Percentiles rank a stretch among this genome's conserved stretches.
These are phyloP conservation scores for Oreochromis aureus DNA, from an alignment of 2,113 vertebrate genomes.

Conservation along the genomic window DNA sequence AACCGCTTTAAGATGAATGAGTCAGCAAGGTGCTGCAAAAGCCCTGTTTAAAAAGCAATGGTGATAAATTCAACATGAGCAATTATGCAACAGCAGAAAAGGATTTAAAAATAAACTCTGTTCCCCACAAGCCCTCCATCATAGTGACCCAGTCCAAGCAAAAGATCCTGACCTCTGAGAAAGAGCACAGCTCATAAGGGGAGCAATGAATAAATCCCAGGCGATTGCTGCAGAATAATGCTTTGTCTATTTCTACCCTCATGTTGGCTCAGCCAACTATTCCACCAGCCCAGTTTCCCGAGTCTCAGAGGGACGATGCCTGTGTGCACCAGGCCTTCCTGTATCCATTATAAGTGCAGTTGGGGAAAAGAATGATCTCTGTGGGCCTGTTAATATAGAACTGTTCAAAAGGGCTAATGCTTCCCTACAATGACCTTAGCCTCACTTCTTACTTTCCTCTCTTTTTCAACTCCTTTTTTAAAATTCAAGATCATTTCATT, in stretches of 20 bases:
- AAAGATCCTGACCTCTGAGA: slow-evolving; percentile 38
- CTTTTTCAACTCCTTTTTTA: neutral
- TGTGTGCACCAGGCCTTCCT: slow-evolving; percentile 22
- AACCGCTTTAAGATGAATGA: slow-evolving; percentile 15
- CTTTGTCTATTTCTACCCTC: slow-evolving; percentile 34
- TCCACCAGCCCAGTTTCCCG: slow-evolving; percentile 42
- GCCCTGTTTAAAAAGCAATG: slow-evolving; percentile 12
- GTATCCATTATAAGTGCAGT: slow-evolving; percentile 16
- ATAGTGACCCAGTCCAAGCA: slow-evolving; percentile 25
- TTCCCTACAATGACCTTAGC: neutral
- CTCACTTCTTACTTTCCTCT: neutral
- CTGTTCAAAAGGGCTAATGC: slow-evolving; percentile 6
- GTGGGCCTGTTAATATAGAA: slow-evolving; percentile 7
- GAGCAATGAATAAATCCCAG: slow-evolving; percentile 19
- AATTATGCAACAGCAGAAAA: slow-evolving; percentile 33
- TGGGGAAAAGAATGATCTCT: slow-evolving; percentile 8
- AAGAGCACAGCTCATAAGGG: neutral
- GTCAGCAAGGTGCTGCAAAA: slow-evolving; percentile 11
- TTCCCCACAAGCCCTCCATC: slow-evolving; percentile 5
- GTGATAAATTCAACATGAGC: slow-evolving; percentile 32
- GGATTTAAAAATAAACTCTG: slow-evolving; percentile 30
- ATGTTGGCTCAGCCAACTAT: slow-evolving; percentile 5
- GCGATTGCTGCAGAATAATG: slow-evolving; percentile 20
- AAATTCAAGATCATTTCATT: neutral
- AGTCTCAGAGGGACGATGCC: slow-evolving; percentile 31